Evolutionary conservation across 2,113 vertebrate genomes (phyloP).

Genomic region (Perccottus glenii): DNA sequence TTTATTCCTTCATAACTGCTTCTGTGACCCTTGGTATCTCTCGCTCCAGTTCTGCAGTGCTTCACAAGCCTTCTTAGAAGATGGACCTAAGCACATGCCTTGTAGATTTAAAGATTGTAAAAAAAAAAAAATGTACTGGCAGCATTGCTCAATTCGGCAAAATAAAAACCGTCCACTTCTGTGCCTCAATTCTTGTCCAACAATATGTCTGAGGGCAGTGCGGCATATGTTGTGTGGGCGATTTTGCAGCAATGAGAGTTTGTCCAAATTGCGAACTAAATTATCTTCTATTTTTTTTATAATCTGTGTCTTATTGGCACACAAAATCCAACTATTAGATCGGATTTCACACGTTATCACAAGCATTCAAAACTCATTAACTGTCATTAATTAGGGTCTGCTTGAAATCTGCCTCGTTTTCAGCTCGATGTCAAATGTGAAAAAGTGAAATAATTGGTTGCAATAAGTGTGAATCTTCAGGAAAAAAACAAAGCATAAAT

Average conservation of each 20-base stretch:
- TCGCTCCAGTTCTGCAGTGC: slow-evolving; percentile 24
- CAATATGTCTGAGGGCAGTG: slow-evolving; percentile 38
- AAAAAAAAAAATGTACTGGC: slow-evolving; percentile 12
- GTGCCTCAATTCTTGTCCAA: slow-evolving; percentile 33
- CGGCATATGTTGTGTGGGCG: slow-evolving; percentile 44
- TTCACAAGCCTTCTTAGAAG: slow-evolving; percentile 38
- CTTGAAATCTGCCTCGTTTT: slow-evolving; percentile 24
- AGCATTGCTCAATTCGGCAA: slow-evolving; percentile 29
- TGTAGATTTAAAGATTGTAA: slow-evolving; percentile 42
- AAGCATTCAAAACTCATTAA: slow-evolving; percentile 51
- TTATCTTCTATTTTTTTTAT: slow-evolving; percentile 19
- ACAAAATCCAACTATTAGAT: slow-evolving; percentile 20
- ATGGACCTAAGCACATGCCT: slow-evolving; percentile 22
- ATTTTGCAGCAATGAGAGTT: slow-evolving; percentile 22
- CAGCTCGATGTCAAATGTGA: slow-evolving; percentile 11
- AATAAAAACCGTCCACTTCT: slow-evolving; percentile 30
- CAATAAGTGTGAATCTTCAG: slow-evolving; percentile 7
- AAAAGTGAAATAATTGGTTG: slow-evolving; percentile 28
- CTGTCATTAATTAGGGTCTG: slow-evolving; percentile 46
- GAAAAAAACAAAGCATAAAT: slow-evolving; percentile 3
- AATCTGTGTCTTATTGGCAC: slow-evolving; percentile 17
- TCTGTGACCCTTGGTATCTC: slow-evolving; percentile 50
- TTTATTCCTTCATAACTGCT: slow-evolving; percentile 60
- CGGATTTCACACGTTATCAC: slow-evolving; percentile 37
- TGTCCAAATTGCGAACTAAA: slow-evolving; percentile 33